Evolutionary conservation across 2,888 invertebrate genomes (phyloP).

Genomic region (Melanophora roralis): DNA sequence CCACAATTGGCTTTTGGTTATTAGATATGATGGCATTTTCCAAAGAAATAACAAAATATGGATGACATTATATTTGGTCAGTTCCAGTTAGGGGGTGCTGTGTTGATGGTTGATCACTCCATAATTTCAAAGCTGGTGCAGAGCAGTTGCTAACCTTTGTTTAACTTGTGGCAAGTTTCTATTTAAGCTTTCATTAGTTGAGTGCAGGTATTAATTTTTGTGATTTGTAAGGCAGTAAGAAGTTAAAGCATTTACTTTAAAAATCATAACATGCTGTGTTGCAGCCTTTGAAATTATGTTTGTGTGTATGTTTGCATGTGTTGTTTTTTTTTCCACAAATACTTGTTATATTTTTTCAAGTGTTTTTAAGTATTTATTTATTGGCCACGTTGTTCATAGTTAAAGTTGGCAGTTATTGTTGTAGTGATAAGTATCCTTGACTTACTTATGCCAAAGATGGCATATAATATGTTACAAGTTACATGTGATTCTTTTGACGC

Average conservation of each 20-base stretch:
- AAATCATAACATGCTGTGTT: constrained; percentile 42
- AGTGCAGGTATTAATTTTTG: constrained; percentile 1
- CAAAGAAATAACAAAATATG: constrained; percentile 35
- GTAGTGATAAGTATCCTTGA: constrained; percentile 59
- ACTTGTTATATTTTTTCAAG: neutral
- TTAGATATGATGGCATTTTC: constrained; percentile 41
- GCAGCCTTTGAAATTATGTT: constrained; percentile 42
- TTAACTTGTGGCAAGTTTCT: constrained; percentile 40
- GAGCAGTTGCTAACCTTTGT: constrained; percentile 42
- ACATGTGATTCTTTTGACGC: constrained; percentile 54
- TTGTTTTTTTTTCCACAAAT: neutral
- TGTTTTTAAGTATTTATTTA: constrained; percentile 6
- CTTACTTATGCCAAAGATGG: constrained; percentile 62
- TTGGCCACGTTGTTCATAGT: constrained; percentile 16
- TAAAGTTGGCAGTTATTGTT: constrained; percentile 41
- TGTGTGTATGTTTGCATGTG: too few species aligned
- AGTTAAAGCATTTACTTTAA: constrained; percentile 12
- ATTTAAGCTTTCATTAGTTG: constrained; percentile 41
- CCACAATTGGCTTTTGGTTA: constrained; percentile 27
- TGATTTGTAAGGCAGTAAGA: constrained; percentile 48
- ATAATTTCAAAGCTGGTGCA: neutral
- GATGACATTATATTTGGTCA: constrained; percentile 52
- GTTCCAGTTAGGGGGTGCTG: constrained; percentile 49
- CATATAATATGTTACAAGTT: constrained; percentile 55
- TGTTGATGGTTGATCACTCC: constrained; percentile 22